Percentiles rank a stretch among this genome's conserved stretches.
phyloP scores from a whole-genome alignment of 2,888 invertebrate genomes.

The Pegoplata infirma region DNA sequence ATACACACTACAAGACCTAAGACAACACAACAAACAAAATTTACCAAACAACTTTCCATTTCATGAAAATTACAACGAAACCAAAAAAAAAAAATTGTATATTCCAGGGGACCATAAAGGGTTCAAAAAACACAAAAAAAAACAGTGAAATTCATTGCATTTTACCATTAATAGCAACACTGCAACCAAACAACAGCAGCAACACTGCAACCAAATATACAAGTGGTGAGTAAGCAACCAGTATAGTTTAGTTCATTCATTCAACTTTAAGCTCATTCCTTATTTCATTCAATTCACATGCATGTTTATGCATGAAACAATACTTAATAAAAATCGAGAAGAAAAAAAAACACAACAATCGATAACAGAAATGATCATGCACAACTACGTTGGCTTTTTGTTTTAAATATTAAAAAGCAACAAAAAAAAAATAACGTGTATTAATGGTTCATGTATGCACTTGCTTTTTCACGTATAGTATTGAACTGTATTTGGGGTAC shows the following conservation, averaged over 20 bases:
- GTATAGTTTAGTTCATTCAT: constrained; percentile 38
- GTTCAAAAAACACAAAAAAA: constrained; percentile 31
- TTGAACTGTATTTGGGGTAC: constrained; percentile 23
- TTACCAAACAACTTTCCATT: constrained; percentile 59
- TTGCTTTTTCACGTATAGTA: constrained; percentile 35
- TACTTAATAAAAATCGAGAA: constrained; percentile 9
- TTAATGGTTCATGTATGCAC: constrained; percentile 36
- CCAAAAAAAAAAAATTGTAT: background rate
- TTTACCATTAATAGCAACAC: constrained; percentile 45
- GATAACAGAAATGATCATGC: constrained; percentile 40
- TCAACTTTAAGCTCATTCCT: constrained; percentile 39
- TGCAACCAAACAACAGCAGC: too few species aligned
- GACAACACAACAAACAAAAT: constrained; percentile 51
- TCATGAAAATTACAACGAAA: constrained; percentile 44
- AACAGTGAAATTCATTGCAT: constrained; percentile 52
- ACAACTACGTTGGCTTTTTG: constrained; percentile 3
- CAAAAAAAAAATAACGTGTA: constrained; percentile 11
- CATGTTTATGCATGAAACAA: constrained; percentile 14
- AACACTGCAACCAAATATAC: constrained; percentile 17
- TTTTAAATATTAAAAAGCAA: background rate
- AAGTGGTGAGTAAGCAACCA: constrained; percentile 58
- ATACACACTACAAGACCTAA: constrained; percentile 33
- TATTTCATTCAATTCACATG: constrained; percentile 18
- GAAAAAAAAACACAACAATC: constrained; percentile 22
- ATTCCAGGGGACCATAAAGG: constrained; percentile 39